Percentiles rank a stretch among this genome's conserved stretches.
phyloP scores from a whole-genome alignment of 2,797 vertebrate species.

The Oreochromis mossambicus region DNA sequence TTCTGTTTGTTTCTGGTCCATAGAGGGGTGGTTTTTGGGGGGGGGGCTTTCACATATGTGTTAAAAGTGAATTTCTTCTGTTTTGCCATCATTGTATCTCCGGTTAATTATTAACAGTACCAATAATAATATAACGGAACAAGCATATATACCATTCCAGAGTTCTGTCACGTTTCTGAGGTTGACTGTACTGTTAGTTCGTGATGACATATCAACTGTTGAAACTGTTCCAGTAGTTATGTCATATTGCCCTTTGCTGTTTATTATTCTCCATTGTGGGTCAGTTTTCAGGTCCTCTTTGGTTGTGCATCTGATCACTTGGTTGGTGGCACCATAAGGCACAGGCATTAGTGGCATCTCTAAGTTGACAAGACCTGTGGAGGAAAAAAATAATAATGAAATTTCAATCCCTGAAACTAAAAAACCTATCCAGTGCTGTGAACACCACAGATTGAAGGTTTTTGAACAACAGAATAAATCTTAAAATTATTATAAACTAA shows the following conservation, averaged over 20 bases:
- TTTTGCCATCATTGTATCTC: neutral
- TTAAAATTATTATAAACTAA: neutral
- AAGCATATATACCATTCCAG: slow-evolving; percentile 58
- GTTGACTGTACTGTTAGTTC: fast-evolving
- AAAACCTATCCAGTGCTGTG: neutral
- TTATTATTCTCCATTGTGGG: slow-evolving; percentile 6
- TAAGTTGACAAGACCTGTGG: slow-evolving; percentile 48
- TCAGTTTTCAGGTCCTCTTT: fast-evolving
- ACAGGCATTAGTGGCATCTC: fast-evolving
- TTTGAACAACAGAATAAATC: neutral
- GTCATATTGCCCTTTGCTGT: fast-evolving
- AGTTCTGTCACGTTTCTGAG: neutral
- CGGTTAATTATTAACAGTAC: neutral
- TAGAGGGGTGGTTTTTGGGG: neutral
- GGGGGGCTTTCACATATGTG: neutral
- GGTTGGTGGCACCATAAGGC: fast-evolving
- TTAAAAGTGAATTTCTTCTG: neutral
- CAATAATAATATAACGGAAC: neutral
- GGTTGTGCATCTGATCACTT: neutral
- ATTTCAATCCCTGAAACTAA: neutral
- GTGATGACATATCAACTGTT: fast-evolving
- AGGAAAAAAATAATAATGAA: neutral
- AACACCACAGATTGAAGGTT: neutral
- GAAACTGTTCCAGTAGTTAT: slow-evolving; percentile 52
- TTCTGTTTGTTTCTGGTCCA: neutral